Conservation (phyloP, 1,140 invertebrate genomes). For the Macrobrachium rosenbergii region DNA sequence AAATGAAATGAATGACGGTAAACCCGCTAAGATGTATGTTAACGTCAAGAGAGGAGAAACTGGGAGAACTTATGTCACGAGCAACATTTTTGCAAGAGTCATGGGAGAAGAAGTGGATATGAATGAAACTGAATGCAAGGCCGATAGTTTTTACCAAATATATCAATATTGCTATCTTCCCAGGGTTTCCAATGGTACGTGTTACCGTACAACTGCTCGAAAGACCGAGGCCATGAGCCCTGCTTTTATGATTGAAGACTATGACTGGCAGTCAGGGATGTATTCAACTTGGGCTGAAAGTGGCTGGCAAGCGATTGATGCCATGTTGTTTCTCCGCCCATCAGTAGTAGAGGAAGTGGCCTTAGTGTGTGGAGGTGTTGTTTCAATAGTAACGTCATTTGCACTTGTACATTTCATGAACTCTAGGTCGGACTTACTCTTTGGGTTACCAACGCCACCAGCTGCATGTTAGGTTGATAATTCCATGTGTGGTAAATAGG, state of each 20-base stretch:
- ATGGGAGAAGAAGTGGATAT: slow-evolving; percentile 52
- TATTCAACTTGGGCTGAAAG: slow-evolving; percentile 65
- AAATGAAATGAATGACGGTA: slow-evolving; percentile 28
- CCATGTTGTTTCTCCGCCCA: slow-evolving; percentile 56
- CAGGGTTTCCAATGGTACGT: slow-evolving; percentile 58
- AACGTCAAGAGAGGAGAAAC: slow-evolving; percentile 47
- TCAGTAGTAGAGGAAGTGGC: slow-evolving; percentile 57
- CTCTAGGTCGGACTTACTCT: slow-evolving; percentile 49
- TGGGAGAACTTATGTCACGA: slow-evolving; percentile 35
- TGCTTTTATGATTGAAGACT: slow-evolving; percentile 59
- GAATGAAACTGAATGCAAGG: slow-evolving; percentile 45
- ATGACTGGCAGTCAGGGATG: slow-evolving; percentile 59
- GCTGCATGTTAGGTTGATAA: slow-evolving; percentile 27
- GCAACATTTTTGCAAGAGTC: slow-evolving; percentile 43
- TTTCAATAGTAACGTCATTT: slow-evolving; percentile 50
- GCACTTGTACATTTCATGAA: slow-evolving; percentile 53
- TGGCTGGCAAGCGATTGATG: slow-evolving; percentile 58
- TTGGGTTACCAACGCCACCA: slow-evolving; percentile 41
- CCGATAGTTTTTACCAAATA: slow-evolving; percentile 39
- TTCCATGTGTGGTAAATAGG: too few relatives aligned
- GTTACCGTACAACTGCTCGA: slow-evolving; percentile 46
- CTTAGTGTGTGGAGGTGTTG: slow-evolving; percentile 49
- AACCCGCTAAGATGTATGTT: slow-evolving; percentile 62
- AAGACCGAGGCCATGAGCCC: slow-evolving; percentile 62
- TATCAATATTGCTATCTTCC: slow-evolving; percentile 54